Base-by-base conservation (phyloP, 2,888 invertebrate species). In the Lysandra coridon region DNA sequence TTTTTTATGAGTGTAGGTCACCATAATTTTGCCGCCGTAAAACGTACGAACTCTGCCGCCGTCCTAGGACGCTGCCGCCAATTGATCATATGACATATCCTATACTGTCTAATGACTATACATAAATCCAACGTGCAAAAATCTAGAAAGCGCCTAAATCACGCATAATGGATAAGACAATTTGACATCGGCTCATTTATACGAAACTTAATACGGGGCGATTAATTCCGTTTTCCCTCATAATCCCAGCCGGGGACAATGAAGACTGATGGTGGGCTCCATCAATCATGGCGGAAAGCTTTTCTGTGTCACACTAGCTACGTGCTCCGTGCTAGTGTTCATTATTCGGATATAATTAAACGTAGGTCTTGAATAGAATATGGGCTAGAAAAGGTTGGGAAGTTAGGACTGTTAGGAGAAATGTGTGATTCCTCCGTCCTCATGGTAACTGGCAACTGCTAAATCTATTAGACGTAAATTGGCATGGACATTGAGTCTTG, bases 201-300 rank as follows among this genome's bases (percentile, higher is more conserved):
- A 64, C 62, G 62, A 49, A 79, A 79, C 75, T 75, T 79, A 79
- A 79, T 79, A 79, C 79, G 79, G 44, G 23, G 75, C 64, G 74
- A 79, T 79, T 79, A 79, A 79, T 79, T 75, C 75, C 75, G 75
- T 62, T 79, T 79, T 79, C 79, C 33, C 79, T 79, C 79, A 79
- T 79, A 75, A 79, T 79, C 79, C 79, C 75, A 49, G 49, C 17
- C 79, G n/a, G 75, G 79, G 79, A 79, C 79, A 76, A 79, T 79
- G 75, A 76, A 79, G 79, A 79, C 75, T 75, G 79, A 79, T 79
- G 75, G 79, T 62, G 64, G 62, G 79, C 12, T 49, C 30, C 79
- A 79, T 79, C 79, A 76, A 79, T 79, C 75, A 79, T 79, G 79
- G 23, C 79, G 60, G 79, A 75, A 64, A 76, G 79, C 79, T 79